Percentiles rank a stretch among this genome's conserved stretches.
phyloP scores from a whole-genome alignment of 1,140 invertebrate species.

The Aphelinus atriplicis region DNA sequence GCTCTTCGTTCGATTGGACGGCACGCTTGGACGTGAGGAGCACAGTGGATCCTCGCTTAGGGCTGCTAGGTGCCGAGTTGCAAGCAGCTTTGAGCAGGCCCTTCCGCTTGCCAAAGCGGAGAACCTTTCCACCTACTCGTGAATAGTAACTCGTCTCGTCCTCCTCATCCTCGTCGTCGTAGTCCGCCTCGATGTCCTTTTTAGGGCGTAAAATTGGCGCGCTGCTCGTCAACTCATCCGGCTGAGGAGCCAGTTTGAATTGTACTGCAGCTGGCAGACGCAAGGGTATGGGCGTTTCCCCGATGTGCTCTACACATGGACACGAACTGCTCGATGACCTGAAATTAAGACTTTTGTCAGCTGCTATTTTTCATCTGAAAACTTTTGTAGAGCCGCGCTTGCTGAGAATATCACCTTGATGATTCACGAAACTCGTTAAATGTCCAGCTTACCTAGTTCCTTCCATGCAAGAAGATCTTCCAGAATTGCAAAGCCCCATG shows the following conservation, averaged over 20 bases:
- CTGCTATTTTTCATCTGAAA: no score
- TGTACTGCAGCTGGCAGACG: neutral
- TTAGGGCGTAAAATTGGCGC: neutral
- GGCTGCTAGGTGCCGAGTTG: constrained; percentile 66
- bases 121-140: constrained; percentile 31
- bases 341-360: neutral
- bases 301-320: constrained; percentile 68
- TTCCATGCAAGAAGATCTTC: constrained; percentile 59
- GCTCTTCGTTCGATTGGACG: constrained; percentile 59
- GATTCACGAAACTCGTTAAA: no score
- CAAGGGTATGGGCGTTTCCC: neutral
- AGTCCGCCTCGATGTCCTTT: neutral
- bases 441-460: constrained; percentile 46
- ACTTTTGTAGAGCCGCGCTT: no score
- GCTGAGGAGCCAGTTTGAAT: constrained; percentile 2
- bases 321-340: constrained; percentile 69
- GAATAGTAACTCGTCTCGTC: neutral
- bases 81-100: constrained; percentile 46
- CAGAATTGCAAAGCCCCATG: constrained; percentile 33
- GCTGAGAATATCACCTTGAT: no score
- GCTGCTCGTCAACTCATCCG: neutral
- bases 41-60: constrained; percentile 51
- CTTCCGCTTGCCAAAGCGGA: constrained; percentile 36
- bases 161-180: neutral
- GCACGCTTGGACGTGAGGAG: constrained; percentile 49